Evolutionary conservation across 2,888 invertebrate species (phyloP).

Genomic region (Crematogaster levior): DNA sequence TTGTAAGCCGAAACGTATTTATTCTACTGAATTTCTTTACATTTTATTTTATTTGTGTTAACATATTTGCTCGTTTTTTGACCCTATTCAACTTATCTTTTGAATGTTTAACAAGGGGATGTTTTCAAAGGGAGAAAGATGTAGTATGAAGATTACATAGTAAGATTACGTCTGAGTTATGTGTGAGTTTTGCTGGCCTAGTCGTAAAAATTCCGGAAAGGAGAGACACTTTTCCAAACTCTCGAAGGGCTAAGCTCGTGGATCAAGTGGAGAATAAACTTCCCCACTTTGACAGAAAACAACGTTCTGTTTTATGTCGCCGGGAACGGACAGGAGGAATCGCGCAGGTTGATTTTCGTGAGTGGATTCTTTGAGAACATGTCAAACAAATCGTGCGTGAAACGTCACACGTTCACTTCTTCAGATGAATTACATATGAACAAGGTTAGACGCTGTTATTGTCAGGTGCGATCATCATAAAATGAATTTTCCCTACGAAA

Average conservation of each 20-base stretch:
- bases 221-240: background rate
- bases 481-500: background rate
- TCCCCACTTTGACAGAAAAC: conserved; percentile 9
- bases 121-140: background rate
- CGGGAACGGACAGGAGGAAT: background rate
- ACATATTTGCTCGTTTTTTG: too few species aligned
- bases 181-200: background rate
- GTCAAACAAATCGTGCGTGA: conserved; percentile 29
- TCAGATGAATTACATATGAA: conserved; percentile 6
- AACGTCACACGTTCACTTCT: conserved; percentile 30
- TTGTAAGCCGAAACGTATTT: too few species aligned
- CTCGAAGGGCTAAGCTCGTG: background rate
- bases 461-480: background rate
- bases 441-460: background rate
- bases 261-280: conserved; percentile 18
- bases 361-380: conserved; percentile 26
- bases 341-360: conserved; percentile 42
- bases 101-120: too few species aligned
- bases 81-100: too few species aligned
- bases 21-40: too few species aligned
- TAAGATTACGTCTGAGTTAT: background rate
- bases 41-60: too few species aligned
- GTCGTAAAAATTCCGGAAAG: conserved; percentile 15
- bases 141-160: background rate
- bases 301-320: conserved; percentile 28